Evolutionary conservation across 1,140 invertebrate species (phyloP).

Genomic region (Cyphomyrmex costatus): DNA sequence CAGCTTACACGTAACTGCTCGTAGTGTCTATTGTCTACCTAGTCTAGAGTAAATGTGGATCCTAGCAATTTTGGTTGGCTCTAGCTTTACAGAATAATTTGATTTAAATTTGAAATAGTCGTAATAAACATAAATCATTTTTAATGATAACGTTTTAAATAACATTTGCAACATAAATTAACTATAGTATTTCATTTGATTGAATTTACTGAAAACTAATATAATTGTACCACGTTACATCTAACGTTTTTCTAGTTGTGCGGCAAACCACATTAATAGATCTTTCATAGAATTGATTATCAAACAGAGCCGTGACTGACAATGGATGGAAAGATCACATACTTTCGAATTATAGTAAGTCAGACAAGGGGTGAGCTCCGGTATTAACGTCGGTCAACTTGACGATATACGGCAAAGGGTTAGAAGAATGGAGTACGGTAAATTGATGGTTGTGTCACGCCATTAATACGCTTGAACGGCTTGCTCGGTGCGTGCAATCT

Average conservation of each 20-base stretch:
- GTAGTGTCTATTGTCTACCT: not conserved
- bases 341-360: slow-evolving; percentile 44
- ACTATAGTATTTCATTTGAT: not conserved
- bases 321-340: slow-evolving; percentile 35
- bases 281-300: slow-evolving; percentile 15
- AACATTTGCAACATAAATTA: not conserved
- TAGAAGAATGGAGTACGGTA: slow-evolving; percentile 25
- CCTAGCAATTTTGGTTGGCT: not conserved
- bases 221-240: not conserved
- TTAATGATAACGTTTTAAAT: not conserved
- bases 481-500: slow-evolving; percentile 64
- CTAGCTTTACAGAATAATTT: not conserved
- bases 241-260: not conserved
- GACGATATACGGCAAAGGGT: slow-evolving; percentile 1
- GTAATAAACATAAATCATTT: not conserved
- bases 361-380: slow-evolving; percentile 34
- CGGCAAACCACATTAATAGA: not conserved
- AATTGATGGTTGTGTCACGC: slow-evolving; percentile 67
- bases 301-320: not conserved
- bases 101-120: not conserved
- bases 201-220: not conserved
- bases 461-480: slow-evolving; percentile 63
- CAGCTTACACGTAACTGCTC: slow-evolving; percentile 2
- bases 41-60: slow-evolving; percentile 19
- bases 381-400: slow-evolving; percentile 29